A percentile compares a stretch with the other conserved stretches of the same genome.
Conservation (phyloP, 2,797 vertebrate genomes). For the Alcedo atthis region DNA sequence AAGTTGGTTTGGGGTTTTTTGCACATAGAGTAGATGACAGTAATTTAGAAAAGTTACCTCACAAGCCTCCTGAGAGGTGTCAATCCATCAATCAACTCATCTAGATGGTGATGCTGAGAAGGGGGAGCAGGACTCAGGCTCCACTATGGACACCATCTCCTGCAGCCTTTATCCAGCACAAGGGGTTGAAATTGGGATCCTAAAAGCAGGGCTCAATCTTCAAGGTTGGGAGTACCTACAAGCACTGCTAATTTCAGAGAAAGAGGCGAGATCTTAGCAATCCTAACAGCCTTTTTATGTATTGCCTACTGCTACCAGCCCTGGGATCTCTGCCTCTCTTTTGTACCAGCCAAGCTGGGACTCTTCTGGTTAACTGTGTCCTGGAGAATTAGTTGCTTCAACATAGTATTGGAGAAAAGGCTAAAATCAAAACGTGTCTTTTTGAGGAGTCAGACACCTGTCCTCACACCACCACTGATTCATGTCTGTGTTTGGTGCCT, state of each 20-base stretch:
- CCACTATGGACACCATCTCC: neutral
- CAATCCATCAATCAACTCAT: no score
- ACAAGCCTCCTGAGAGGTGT: no score
- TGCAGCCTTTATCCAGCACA: rapidly evolving
- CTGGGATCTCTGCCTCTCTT: neutral
- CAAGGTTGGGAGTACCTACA: neutral
- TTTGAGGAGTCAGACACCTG: neutral
- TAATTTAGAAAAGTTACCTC: no score
- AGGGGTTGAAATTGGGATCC: neutral
- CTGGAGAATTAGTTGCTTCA: neutral
- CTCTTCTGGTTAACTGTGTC: neutral
- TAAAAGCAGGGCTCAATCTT: neutral
- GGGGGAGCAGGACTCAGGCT: no score
- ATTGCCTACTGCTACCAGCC: neutral
- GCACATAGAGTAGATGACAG: no score
- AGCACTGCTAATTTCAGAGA: neutral
- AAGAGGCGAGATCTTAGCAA: neutral
- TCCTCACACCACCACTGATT: neutral
- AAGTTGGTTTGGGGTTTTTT: no score
- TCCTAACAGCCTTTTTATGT: neutral
- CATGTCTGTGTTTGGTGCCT: neutral
- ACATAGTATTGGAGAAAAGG: neutral
- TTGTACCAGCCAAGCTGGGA: neutral
- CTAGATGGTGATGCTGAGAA: no score
- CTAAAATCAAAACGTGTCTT: neutral